Evolutionary conservation across 2,797 vertebrate genomes (phyloP), one percentile per base, ranked within the genome.

Genomic region (Nannoperca australis): DNA sequence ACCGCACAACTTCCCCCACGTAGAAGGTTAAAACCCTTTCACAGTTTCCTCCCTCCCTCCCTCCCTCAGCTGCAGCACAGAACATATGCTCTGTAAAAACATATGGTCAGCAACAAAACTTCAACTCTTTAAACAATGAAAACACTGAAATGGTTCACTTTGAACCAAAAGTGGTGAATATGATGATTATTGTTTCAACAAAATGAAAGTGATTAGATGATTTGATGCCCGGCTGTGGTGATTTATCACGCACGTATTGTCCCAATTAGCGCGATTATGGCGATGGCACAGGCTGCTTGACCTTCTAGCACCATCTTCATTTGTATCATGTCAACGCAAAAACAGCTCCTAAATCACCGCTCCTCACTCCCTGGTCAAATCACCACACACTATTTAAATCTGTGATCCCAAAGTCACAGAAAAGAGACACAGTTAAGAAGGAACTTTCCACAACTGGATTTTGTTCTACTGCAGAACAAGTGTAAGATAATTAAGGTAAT

Each of bases 301-400:
- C 95, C 95, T 94, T 90, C 93, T 90, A 71, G 85, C 91, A 87
- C 92, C 91, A 93, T 91, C 82, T 90, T 96, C 95, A 95, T 97
- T 96, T 96, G 94, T 82, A 85, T 91, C 84, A 54, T 93, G 91
- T 93, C 94, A 91, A 87, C 71, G 85, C 81, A 93, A 89, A 82
- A 87, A 74, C 83, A 86, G 89, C 94, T 95, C 91, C 91, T 95
- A 92, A 92, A 94, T 96, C 94, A 94, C 93, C 58, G 76, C 91
- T 90, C 82, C 88, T 93, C 87, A 83, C 38, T 85, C 80, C 65
- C 80, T 22, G 75, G 36, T 81, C 80, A 76, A 42, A 81, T 78
- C 14, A 69, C 64, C 22, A 8, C 36, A 36, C 70, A 55, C 73
- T 71, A 60, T 70, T 78, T 72, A 60, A 78, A 88, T 77, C 55